A percentile compares a stretch with the other conserved stretches of the same genome.
phyloP scores from a whole-genome alignment of 2,797 vertebrate genomes.

The Microctenopoma lineatum region DNA sequence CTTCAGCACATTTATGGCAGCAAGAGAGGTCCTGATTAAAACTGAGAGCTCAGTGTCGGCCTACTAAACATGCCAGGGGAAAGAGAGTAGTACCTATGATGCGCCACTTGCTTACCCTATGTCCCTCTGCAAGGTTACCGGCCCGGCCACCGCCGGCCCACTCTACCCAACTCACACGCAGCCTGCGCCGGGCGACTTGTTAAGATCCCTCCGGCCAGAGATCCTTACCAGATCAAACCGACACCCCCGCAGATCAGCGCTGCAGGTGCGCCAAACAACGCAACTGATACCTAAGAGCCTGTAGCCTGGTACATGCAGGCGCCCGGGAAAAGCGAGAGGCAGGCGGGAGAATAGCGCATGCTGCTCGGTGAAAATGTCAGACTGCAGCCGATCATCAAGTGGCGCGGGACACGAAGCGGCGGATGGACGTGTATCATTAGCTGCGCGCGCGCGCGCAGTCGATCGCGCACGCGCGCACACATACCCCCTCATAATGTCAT shows the following conservation, averaged over 20 bases:
- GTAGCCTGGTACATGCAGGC: conserved; percentile 2
- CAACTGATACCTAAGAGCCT: conserved; percentile 24
- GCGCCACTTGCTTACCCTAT: conserved; percentile 72
- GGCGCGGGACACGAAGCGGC: conserved; percentile 28
- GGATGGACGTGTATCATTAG: conserved; percentile 38
- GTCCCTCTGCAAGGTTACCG: conserved; percentile 85
- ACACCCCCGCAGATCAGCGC: conserved; percentile 39
- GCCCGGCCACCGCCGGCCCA: conserved; percentile 60
- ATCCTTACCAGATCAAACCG: conserved; percentile 44
- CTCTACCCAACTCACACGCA: conserved; percentile 41
- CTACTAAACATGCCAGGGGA: conserved; percentile 9
- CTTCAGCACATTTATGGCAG: conserved; percentile 25
- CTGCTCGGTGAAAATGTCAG: conserved; percentile 17
- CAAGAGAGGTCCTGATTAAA: conserved; percentile 29
- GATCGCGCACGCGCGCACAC: conserved; percentile 12
- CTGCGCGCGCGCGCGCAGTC: conserved; percentile 29
- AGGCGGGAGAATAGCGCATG: conserved; percentile 18
- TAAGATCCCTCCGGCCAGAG: conserved; percentile 52
- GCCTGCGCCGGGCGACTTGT: conserved; percentile 35
- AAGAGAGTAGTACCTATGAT: conserved; percentile 34
- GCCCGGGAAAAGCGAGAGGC: conserved; percentile 19
- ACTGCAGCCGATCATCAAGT: conserved; percentile 24
- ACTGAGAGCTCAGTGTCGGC: conserved; percentile 22
- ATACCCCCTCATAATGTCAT: conserved; percentile 53
- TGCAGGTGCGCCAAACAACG: conserved; percentile 63